Evolutionary conservation across 2,888 invertebrate genomes (phyloP).

Genomic region (Metopia argyrocephala): DNA sequence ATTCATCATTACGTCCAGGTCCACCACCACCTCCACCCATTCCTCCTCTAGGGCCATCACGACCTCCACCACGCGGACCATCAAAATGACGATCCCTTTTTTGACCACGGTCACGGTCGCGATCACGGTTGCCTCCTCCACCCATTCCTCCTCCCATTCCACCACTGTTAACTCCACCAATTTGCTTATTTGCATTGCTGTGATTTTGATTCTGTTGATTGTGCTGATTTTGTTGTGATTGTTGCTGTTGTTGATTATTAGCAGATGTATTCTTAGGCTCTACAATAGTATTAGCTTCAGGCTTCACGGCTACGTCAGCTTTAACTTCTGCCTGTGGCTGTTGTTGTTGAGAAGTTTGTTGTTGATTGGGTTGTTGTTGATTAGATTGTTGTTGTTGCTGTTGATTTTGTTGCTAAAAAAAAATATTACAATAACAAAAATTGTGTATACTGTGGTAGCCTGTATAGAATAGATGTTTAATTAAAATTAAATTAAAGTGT

Average conservation of each 20-base stretch:
- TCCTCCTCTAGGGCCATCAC: conserved; percentile 65
- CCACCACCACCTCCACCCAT: conserved; percentile 68
- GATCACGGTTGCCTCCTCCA: conserved; percentile 25
- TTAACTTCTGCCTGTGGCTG: conserved; percentile 19
- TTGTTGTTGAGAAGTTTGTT: conserved; percentile 34
- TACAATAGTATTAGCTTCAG: neutral
- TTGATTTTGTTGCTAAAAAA: conserved; percentile 35
- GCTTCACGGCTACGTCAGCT: conserved; percentile 14
- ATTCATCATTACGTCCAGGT: conserved; percentile 80
- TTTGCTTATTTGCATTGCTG: conserved; percentile 50
- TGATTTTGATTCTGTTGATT: conserved; percentile 55
- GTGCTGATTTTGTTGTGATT: conserved; percentile 44
- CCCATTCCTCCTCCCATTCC: conserved; percentile 28
- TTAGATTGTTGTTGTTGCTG: conserved; percentile 33
- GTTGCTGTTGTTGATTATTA: conserved; percentile 48
- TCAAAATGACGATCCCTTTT: conserved; percentile 64
- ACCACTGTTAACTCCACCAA: conserved; percentile 29
- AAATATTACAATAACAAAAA: no score
- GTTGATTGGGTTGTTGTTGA: conserved; percentile 33
- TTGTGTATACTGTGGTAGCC: no score
- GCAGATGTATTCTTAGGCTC: conserved; percentile 22
- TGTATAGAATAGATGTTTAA: no score
- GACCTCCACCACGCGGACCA: conserved; percentile 64
- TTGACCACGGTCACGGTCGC: conserved; percentile 60
- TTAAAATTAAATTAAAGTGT: no score